phyloP scores from a whole-genome alignment of 2,797 vertebrate species.

The Eulemur mongoz region DNA sequence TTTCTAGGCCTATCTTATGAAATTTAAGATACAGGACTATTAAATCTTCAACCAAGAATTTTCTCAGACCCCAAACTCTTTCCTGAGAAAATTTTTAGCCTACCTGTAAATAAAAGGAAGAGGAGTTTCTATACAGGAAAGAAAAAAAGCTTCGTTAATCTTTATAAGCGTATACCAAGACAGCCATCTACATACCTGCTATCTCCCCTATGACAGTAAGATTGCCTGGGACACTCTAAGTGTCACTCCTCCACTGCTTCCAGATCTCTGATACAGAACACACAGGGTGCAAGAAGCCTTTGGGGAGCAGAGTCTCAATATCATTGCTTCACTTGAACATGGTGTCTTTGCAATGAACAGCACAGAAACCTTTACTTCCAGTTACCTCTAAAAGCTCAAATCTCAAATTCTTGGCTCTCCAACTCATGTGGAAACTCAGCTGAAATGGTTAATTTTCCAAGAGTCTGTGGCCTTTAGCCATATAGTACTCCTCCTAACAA shows the following conservation, averaged over 20 bases:
- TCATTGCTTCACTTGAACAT: accelerated
- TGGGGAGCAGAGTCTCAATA: accelerated
- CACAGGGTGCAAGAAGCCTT: background rate
- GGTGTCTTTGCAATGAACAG: background rate
- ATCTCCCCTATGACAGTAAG: background rate
- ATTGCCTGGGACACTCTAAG: background rate
- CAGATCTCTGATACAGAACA: background rate
- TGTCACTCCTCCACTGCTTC: accelerated
- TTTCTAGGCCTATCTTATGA: background rate
- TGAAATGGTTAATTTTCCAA: background rate
- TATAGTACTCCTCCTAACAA: background rate
- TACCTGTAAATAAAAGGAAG: background rate
- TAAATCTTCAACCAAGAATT: background rate
- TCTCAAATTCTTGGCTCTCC: background rate
- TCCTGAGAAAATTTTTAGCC: background rate
- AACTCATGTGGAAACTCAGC: background rate
- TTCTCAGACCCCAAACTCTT: background rate
- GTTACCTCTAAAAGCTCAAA: background rate
- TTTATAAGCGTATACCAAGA: background rate
- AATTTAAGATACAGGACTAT: background rate
- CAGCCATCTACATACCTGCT: background rate
- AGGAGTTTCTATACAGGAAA: background rate
- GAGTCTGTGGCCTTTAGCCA: background rate
- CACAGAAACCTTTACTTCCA: background rate
- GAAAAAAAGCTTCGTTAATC: background rate